Evolutionary conservation across 2,888 invertebrate species (phyloP).

Genomic region (Spilosoma lubricipeda): DNA sequence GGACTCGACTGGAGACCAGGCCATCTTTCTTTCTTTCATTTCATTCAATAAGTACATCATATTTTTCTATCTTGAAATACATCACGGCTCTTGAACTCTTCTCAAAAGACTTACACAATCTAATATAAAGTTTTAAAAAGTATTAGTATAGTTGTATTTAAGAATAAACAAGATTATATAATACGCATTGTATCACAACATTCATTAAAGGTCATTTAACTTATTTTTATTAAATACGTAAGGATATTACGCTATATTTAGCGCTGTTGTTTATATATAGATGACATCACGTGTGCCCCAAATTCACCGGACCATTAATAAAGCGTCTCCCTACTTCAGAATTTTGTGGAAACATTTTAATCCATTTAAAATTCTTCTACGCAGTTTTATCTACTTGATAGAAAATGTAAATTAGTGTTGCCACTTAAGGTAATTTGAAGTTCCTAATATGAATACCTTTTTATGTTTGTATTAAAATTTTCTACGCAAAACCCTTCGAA

Average conservation of each 20-base stretch:
- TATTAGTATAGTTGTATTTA: background rate
- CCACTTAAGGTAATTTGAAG: background rate
- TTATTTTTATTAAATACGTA: conserved; percentile 7
- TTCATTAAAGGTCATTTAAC: conserved; percentile 12
- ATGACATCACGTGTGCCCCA: conserved; percentile 12
- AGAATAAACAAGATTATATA: conserved; percentile 1
- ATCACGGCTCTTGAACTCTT: background rate
- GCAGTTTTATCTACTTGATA: background rate
- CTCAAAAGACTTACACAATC: background rate
- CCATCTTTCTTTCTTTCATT: conserved; percentile 11
- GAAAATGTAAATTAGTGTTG: no score
- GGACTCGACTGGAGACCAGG: conserved; percentile 22
- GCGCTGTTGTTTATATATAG: conserved; percentile 5
- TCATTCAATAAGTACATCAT: background rate
- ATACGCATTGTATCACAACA: background rate
- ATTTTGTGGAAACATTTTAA: background rate
- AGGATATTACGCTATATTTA: background rate
- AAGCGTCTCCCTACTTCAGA: background rate
- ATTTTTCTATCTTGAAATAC: conserved; percentile 3
- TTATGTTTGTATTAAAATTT: background rate
- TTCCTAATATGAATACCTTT: background rate
- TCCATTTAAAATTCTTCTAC: background rate
- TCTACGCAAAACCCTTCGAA: background rate
- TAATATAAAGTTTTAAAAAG: background rate
- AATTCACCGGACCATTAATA: conserved; percentile 9